These are phyloP conservation scores for Calliphora vicina DNA, from an alignment of 1,140 invertebrate species.

Conservation along the genomic window DNA sequence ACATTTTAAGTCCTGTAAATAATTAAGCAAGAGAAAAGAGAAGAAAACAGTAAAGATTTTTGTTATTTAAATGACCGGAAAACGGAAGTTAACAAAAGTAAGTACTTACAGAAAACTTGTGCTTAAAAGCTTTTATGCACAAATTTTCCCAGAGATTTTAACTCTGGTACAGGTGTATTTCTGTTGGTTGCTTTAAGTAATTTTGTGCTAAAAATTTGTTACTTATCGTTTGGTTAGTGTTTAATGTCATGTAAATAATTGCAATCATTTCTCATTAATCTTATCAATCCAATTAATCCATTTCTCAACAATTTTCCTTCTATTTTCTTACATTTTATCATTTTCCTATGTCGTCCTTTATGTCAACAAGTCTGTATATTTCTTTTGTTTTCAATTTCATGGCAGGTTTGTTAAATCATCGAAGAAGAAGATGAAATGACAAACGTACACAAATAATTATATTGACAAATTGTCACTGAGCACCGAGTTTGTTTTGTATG, in stretches of 20 bases:
- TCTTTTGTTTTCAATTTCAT: slow-evolving; percentile 19
- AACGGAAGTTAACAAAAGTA: neutral
- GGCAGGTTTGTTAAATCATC: neutral
- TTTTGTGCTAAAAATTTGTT: neutral
- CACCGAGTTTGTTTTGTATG: neutral
- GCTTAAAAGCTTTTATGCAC: neutral
- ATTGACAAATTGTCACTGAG: slow-evolving; percentile 28
- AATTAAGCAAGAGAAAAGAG: neutral
- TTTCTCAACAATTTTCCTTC: neutral
- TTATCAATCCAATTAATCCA: slow-evolving; percentile 29
- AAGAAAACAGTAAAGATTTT: neutral
- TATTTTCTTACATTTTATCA: neutral
- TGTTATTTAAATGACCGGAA: neutral
- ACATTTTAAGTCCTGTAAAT: neutral
- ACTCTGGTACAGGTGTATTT: neutral
- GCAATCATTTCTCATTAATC: slow-evolving; percentile 28
- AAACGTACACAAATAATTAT: neutral
- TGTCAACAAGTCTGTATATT: slow-evolving; percentile 15
- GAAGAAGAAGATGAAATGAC: neutral
- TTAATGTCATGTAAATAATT: slow-evolving; percentile 33
- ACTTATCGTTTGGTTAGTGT: slow-evolving; percentile 7
- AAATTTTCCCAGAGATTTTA: neutral
- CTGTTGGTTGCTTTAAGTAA: neutral
- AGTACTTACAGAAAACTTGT: neutral
- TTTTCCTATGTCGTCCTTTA: neutral